phyloP scores from a whole-genome alignment of 2,113 vertebrate species.

The Gambusia affinis region DNA sequence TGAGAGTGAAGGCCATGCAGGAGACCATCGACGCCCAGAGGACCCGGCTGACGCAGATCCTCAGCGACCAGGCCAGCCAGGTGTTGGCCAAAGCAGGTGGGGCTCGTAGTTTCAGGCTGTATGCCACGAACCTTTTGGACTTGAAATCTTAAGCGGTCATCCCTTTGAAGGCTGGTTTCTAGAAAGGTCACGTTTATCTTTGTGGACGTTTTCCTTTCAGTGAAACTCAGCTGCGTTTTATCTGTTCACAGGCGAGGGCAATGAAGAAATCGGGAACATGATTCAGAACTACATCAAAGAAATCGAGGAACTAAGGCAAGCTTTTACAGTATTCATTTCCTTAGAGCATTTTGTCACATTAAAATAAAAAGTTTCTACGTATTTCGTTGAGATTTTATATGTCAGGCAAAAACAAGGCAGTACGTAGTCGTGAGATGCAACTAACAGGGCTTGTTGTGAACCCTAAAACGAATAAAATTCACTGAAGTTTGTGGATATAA shows the following conservation, averaged over 20 bases:
- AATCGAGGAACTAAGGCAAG: slow-evolving; percentile 97
- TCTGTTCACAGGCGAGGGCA: slow-evolving; percentile 88
- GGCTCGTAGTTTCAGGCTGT: background rate
- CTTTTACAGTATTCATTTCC: background rate
- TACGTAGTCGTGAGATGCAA: too few relatives aligned
- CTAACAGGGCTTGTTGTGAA: too few relatives aligned
- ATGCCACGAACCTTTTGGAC: too few relatives aligned
- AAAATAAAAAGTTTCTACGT: too few relatives aligned
- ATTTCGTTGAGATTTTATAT: too few relatives aligned
- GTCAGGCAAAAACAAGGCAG: too few relatives aligned
- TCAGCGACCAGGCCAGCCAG: slow-evolving; percentile 92
- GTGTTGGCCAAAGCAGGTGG: slow-evolving; percentile 87
- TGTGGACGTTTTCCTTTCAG: background rate
- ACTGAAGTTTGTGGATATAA: too few relatives aligned
- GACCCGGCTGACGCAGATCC: slow-evolving; percentile 87
- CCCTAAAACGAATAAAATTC: too few relatives aligned
- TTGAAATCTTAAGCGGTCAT: background rate
- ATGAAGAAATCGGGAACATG: slow-evolving; percentile 97
- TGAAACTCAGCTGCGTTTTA: background rate
- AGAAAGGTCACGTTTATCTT: background rate
- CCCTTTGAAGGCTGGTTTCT: background rate
- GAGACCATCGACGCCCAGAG: slow-evolving; percentile 92
- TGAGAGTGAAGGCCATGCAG: slow-evolving; percentile 98
- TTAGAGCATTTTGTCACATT: background rate
- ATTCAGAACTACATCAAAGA: slow-evolving; percentile 98